Conservation (phyloP, 2,797 vertebrate genomes). For the Sphenodon punctatus region DNA sequence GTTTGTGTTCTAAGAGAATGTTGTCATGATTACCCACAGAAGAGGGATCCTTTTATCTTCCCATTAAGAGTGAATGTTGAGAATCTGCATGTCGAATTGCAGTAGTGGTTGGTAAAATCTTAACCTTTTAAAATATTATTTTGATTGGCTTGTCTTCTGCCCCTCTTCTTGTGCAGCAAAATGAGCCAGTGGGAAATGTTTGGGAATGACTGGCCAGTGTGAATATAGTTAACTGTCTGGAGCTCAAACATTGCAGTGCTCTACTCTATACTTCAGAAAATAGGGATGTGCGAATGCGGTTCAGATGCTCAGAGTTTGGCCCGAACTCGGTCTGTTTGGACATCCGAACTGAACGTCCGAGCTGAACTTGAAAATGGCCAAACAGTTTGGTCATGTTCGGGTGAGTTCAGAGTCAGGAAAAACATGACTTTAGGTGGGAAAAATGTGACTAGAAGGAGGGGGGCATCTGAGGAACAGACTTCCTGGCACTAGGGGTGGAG, state of each 20-base stretch:
- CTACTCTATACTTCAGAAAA: not conserved
- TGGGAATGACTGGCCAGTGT: not conserved
- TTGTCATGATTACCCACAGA: not conserved
- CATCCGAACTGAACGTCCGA: too few relatives aligned
- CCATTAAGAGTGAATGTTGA: not conserved
- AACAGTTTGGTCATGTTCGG: too few relatives aligned
- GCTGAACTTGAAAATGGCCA: too few relatives aligned
- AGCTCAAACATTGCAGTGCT: not conserved
- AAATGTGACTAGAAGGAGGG: too few relatives aligned
- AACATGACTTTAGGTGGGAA: too few relatives aligned
- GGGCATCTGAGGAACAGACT: too few relatives aligned
- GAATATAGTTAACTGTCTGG: not conserved
- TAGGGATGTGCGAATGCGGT: too few relatives aligned
- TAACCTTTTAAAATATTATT: not conserved
- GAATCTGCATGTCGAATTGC: not conserved
- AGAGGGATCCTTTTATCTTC: not conserved
- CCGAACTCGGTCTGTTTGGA: too few relatives aligned
- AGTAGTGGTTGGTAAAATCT: not conserved
- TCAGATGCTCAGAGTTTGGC: too few relatives aligned
- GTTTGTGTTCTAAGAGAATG: not conserved
- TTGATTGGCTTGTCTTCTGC: not conserved
- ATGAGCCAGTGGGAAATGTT: not conserved
- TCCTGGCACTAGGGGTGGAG: too few relatives aligned
- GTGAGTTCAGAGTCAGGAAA: too few relatives aligned
- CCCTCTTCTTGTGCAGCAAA: not conserved